Evolutionary conservation across 2,113 vertebrate genomes (phyloP).

Genomic region (Chloebia gouldiae): DNA sequence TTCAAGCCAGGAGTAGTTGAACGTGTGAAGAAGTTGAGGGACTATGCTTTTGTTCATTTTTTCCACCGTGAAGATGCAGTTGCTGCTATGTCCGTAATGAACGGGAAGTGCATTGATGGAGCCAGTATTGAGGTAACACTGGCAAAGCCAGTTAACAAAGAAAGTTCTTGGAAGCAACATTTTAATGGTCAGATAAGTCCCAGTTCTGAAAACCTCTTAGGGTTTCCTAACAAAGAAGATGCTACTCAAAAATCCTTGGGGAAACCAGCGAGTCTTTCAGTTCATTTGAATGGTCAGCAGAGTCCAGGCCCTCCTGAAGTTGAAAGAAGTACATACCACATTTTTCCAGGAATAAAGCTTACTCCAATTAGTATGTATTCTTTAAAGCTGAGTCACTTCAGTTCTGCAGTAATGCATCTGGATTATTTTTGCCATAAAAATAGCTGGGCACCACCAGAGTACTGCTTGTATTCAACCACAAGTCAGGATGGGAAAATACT

Average conservation of each 20-base stretch:
- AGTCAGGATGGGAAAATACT: conserved; percentile 81
- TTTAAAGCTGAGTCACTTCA: conserved; percentile 86
- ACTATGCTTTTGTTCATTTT: conserved; percentile 97
- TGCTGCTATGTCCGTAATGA: conserved; percentile 83
- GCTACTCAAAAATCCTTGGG: conserved; percentile 56
- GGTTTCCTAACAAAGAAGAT: conserved; percentile 75
- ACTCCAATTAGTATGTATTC: conserved; percentile 82
- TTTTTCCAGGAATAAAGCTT: conserved; percentile 83
- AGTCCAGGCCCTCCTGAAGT: conserved; percentile 70
- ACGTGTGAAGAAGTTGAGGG: conserved; percentile 90
- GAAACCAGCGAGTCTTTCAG: conserved; percentile 65
- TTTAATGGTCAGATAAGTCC: conserved; percentile 73
- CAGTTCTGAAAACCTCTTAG: conserved; percentile 70
- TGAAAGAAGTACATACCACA: conserved; percentile 78
- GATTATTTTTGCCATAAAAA: conserved; percentile 90
- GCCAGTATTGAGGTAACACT: conserved; percentile 86
- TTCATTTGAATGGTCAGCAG: conserved; percentile 72
- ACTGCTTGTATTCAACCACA: conserved; percentile 87
- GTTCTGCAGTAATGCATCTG: conserved; percentile 86
- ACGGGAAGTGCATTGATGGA: conserved; percentile 88
- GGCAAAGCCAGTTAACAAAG: conserved; percentile 87
- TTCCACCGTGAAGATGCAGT: conserved; percentile 87
- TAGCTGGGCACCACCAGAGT: conserved; percentile 86
- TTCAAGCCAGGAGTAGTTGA: conserved; percentile 89
- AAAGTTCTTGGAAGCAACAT: conserved; percentile 74